Evolutionary conservation across 1,140 invertebrate genomes (phyloP), one percentile per base, ranked within the genome.

Genomic region (Eumaeus atala): DNA sequence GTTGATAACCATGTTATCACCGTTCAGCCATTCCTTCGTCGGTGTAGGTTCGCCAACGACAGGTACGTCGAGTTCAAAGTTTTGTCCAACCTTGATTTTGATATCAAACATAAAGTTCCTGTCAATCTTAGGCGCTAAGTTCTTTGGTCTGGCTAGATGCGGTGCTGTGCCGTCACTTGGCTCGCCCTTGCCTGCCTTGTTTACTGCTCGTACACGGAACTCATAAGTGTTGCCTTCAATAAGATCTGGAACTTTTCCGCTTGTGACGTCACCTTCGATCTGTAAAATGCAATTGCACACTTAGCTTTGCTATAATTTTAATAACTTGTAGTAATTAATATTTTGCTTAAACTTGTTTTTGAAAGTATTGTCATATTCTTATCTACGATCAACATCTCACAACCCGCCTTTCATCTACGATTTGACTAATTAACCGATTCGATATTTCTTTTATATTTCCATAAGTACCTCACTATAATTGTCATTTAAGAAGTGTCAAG

Each of bases 11-110:
- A 92, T 87, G 57, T 93, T 92, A 11, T 94, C 96, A 64, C 95
- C 95, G 51, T 96, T 89, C 3, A 90, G 90, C 98, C 98, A 99
- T 88, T 95, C 94, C 70, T 98, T 98, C 16, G 89, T 92, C 64
- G 98, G 97, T 57, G 95, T 95, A 0, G 98, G 98, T 84, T 98
- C 96, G 34, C 97, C 98, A 64, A 89, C 93, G 33, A 98, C 96
- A 14, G 97, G 97, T 3, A 99, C 95, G 74, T 97, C 94, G 64
- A 98, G 93, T 74, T 97, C 95, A 82, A 98, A 96, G 78, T 95
- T 93, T 76, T 96, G 93, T 42, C 98, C 97, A 37, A 96, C 97
- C 61, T 93, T 92, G 48, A 97, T 92, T 72, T 96, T 97, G 64
- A 99, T 93, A 77, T 99, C 95, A 52, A 94, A 87, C 90, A 99